Conservation (phyloP, 35 echinoderm and acorn worm genomes). For the Stichopus chloronotus region DNA sequence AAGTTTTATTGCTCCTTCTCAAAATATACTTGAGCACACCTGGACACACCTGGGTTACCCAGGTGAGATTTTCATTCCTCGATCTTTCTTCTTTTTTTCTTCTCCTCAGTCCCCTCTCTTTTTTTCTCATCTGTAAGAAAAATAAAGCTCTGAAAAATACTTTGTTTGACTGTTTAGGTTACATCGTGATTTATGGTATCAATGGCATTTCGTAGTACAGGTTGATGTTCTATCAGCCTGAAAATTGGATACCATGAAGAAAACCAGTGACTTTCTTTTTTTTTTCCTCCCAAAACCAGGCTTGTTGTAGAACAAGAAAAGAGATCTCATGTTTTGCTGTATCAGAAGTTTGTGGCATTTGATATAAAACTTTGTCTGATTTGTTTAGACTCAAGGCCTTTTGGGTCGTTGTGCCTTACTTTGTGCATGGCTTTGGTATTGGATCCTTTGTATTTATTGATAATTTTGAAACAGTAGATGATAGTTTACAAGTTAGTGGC, state of each 20-base stretch:
- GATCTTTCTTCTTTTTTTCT: background rate
- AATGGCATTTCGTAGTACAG: constrained; percentile 24
- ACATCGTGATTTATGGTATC: constrained; percentile 22
- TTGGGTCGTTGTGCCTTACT: too few species aligned
- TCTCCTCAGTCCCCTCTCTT: background rate
- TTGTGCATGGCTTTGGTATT: too few species aligned
- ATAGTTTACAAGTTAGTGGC: too few species aligned
- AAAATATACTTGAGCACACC: constrained; percentile 52
- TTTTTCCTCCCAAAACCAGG: too few species aligned
- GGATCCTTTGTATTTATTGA: too few species aligned
- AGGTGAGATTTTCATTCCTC: background rate
- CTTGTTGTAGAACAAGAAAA: too few species aligned
- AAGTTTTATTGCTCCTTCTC: constrained; percentile 36
- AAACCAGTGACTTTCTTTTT: background rate
- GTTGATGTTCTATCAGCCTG: background rate
- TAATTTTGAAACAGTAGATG: too few species aligned
- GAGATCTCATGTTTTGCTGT: too few species aligned
- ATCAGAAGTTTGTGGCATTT: too few species aligned
- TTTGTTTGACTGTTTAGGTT: constrained; percentile 47
- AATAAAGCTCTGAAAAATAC: constrained; percentile 54
- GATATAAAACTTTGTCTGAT: too few species aligned
- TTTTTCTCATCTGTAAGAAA: constrained; percentile 22
- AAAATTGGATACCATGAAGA: constrained; percentile 1
- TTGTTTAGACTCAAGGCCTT: too few species aligned
- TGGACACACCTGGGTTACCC: constrained; percentile 41